Conservation (phyloP, 1,140 invertebrate species). For the Ctenoplectra terminalis region DNA sequence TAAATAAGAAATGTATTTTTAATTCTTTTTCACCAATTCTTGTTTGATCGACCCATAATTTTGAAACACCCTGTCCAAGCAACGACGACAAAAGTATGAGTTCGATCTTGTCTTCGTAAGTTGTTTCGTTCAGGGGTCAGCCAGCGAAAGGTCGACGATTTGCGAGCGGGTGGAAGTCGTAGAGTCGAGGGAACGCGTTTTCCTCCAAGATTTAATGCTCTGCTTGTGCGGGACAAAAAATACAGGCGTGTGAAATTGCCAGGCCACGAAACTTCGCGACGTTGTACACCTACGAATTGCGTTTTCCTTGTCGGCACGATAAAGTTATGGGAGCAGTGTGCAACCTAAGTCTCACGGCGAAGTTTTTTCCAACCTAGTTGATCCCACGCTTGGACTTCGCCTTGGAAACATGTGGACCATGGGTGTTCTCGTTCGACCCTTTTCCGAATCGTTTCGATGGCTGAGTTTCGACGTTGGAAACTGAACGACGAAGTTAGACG, state of each 20-base stretch:
- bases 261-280: conserved; percentile 8
- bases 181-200: neutral
- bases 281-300: conserved; percentile 20
- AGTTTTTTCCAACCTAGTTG: neutral
- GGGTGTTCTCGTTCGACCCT: too few species aligned
- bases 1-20: too few species aligned
- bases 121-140: too few species aligned
- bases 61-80: too few species aligned
- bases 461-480: neutral
- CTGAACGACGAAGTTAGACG: too few species aligned
- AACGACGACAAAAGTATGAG: too few species aligned
- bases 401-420: neutral
- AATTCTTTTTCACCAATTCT: too few species aligned
- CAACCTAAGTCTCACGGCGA: neutral
- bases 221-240: neutral
- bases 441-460: neutral
- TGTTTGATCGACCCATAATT: too few species aligned
- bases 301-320: conserved; percentile 10
- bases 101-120: neutral
- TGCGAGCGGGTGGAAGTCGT: neutral
- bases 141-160: too few species aligned
- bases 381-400: neutral
- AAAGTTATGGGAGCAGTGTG: conserved; percentile 5
- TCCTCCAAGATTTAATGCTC: conserved; percentile 1
- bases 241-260: conserved; percentile 13